Conservation (phyloP, 1,140 invertebrate genomes). For the Drosophila nebulosa region DNA sequence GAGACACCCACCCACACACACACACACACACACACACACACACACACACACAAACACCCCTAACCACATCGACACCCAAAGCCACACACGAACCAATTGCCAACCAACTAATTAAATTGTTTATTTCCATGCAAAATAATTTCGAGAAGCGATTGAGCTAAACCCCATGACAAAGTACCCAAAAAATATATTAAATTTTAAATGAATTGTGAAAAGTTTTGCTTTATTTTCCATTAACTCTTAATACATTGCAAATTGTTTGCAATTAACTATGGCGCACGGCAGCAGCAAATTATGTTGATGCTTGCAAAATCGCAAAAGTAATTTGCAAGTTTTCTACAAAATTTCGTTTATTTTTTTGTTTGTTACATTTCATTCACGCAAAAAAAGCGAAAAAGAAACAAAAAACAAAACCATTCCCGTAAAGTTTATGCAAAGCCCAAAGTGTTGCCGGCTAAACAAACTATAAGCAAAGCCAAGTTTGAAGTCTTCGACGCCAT, state of each 20-base stretch:
- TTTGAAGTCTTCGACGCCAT: constrained; percentile 20
- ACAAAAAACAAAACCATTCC: background rate
- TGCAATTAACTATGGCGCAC: constrained; percentile 58
- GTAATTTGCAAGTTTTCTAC: constrained; percentile 57
- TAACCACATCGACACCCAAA: background rate
- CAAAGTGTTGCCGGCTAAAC: constrained; percentile 74
- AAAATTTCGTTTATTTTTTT: background rate
- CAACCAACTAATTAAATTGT: constrained; percentile 65
- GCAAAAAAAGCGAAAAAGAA: constrained; percentile 21
- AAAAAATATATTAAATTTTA: too few species aligned
- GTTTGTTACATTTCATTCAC: constrained; percentile 17
- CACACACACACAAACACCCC: background rate
- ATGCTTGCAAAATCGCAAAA: constrained; percentile 44
- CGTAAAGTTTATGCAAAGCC: constrained; percentile 58
- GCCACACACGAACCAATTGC: background rate
- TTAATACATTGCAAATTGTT: constrained; percentile 69
- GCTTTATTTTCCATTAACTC: constrained; percentile 41
- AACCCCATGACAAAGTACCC: too few species aligned
- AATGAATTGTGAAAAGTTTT: too few species aligned
- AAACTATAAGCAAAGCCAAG: constrained; percentile 45
- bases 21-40: background rate
- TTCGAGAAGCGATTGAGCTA: constrained; percentile 15
- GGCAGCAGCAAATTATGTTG: constrained; percentile 30
- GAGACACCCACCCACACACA: background rate
- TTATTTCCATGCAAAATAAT: constrained; percentile 30